Evolutionary conservation across 2,797 vertebrate species (phyloP).

Genomic region (Salmo trutta): DNA sequence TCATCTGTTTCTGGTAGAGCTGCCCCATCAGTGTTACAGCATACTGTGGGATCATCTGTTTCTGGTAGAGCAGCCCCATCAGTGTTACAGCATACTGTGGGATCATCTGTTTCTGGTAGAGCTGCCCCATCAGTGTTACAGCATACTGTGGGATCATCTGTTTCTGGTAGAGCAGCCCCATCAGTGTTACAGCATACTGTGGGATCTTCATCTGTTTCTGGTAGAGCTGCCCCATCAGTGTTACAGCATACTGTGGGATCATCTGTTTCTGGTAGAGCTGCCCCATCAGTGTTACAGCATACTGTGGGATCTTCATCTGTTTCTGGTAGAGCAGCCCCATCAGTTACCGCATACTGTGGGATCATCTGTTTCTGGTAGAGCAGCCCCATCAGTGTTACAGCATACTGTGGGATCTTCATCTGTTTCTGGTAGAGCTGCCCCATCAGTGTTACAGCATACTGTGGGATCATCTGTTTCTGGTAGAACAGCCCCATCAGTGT

Average conservation of each 20-base stretch:
- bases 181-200: slow-evolving; percentile 40
- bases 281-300: slow-evolving; percentile 39
- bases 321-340: not conserved
- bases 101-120: not conserved
- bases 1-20: not conserved
- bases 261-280: not conserved
- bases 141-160: not conserved
- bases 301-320: not conserved
- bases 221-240: slow-evolving; percentile 32
- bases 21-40: slow-evolving; percentile 37
- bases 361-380: not conserved
- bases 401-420: not conserved
- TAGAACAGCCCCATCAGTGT: slow-evolving; percentile 31
- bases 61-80: slow-evolving; percentile 8
- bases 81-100: slow-evolving; percentile 34
- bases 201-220: not conserved
- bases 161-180: not conserved
- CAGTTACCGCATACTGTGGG: slow-evolving; percentile 28
- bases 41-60: not conserved
- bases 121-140: slow-evolving; percentile 40
- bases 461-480: not conserved
- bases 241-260: slow-evolving; percentile 13
- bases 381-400: slow-evolving; percentile 37
- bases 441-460: slow-evolving; percentile 39
- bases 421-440: not conserved